Percentiles rank a stretch among this genome's conserved stretches.
These are phyloP conservation scores for Alviniconcha strummeri DNA, from an alignment of 2,888 invertebrate species.

Conservation along the genomic window DNA sequence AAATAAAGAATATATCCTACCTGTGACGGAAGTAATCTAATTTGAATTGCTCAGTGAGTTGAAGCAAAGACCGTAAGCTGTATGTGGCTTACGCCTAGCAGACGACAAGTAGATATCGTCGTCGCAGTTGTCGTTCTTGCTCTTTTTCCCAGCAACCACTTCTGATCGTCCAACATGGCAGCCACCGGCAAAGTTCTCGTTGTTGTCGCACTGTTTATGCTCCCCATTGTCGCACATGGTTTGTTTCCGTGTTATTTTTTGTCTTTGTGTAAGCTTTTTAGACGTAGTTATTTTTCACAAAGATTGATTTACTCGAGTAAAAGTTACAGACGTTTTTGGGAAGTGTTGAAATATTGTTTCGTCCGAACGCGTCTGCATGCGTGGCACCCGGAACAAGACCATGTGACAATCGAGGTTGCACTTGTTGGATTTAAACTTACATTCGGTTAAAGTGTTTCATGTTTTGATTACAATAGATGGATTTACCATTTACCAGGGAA, in stretches of 20 bases:
- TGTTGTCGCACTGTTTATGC: conserved; percentile 37
- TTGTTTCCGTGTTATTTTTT: neutral
- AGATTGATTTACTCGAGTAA: neutral
- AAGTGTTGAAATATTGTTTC: neutral
- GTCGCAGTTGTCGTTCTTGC: neutral
- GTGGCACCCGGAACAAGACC: conserved; percentile 10
- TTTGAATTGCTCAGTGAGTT: neutral
- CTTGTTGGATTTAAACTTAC: neutral
- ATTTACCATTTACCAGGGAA: too few relatives aligned
- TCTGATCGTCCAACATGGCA: conserved; percentile 40
- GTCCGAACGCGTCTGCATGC: conserved; percentile 15
- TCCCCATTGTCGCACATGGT: conserved; percentile 41
- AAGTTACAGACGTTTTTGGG: neutral
- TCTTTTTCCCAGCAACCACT: conserved; percentile 24
- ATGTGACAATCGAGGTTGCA: neutral
- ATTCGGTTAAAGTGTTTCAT: too few relatives aligned
- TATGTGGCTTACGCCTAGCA: neutral
- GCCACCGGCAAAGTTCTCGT: conserved; percentile 42
- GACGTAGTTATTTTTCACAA: neutral
- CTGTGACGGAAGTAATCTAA: neutral
- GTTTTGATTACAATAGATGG: too few relatives aligned
- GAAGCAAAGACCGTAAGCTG: neutral
- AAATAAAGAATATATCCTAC: neutral
- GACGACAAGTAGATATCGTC: neutral
- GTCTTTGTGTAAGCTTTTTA: neutral